A percentile compares a stretch with the other conserved stretches of the same genome.
These are phyloP conservation scores for Aulostomus chinensis DNA, from an alignment of 2,797 vertebrate genomes.

Conservation along the genomic window DNA sequence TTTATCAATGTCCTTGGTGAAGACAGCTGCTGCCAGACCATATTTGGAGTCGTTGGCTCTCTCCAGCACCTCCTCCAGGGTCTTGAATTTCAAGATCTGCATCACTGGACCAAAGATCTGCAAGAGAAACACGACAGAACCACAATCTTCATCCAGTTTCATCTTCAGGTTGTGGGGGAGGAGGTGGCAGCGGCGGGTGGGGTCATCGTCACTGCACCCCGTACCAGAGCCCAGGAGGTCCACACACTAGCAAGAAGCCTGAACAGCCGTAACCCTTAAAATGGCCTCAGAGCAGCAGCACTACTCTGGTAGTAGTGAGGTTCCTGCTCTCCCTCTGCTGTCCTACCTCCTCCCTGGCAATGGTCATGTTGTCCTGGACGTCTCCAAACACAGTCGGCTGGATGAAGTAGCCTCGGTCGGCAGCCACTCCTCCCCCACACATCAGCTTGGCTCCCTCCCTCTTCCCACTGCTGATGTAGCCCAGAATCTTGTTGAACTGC, in stretches of 20 bases:
- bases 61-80: conserved; percentile 88
- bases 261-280: no score
- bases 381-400: conserved; percentile 96
- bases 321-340: no score
- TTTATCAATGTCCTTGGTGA: conserved; percentile 91
- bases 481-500: conserved; percentile 93
- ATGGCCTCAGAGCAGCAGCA: no score
- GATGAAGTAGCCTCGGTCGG: conserved; percentile 93
- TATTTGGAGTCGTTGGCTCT: conserved; percentile 91
- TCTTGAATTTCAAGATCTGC: conserved; percentile 95
- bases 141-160: no score
- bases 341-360: conserved; percentile 92
- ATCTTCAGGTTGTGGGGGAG: no score
- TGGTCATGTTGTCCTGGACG: conserved; percentile 92
- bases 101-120: conserved; percentile 98
- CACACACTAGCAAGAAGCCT: no score
- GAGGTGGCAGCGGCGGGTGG: no score
- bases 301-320: no score
- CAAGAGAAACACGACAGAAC: neutral
- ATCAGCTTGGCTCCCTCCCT: conserved; percentile 92
- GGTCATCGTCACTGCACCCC: no score
- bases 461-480: conserved; percentile 89
- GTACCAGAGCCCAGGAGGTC: no score
- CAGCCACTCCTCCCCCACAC: conserved; percentile 88
- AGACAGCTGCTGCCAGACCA: conserved; percentile 91